Base-by-base conservation (phyloP, 2,797 vertebrate genomes). In the Darevskia mixta region DNA sequence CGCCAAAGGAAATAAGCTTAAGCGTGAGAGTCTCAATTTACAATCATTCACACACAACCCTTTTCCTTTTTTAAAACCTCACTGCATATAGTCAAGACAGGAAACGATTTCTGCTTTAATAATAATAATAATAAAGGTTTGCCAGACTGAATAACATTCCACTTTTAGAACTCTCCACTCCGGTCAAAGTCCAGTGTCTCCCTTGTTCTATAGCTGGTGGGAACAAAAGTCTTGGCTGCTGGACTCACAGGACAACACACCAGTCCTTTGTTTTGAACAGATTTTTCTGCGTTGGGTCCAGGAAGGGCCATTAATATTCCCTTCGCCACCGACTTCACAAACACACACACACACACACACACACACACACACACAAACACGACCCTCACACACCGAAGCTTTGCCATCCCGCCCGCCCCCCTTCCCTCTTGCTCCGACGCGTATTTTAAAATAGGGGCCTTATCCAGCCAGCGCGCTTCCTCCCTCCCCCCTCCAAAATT, bases 301-400 rank as follows among this genome's bases (percentile, higher is more conserved):
- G 85, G 29, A 80, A 77, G 29, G 75, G 55, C 29, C 58, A 18
- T 11, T 43, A 1, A 55, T 3, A 9, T 2, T 3, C 2, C 13
- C 17, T 0, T 0, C 25, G 20, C 69, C 69, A 8, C 69, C 69
- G 32, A 3, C n/a, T 32, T 72, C 15, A 32, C 2, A 32, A 11
- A 35, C 10, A 72, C 3, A 32, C 29, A 69, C n/a, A 13, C 29
- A 1, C 32, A 67, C 6, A 67, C 64, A 55, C 13, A 69, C n/a
- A 13, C 29, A 32, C 71, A 27, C 67, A 15, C 71, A 69, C n/a
- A 13, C 29, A 1, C 32, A 67, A 2, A 67, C 64, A 55, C 13
- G 49, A 55, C 49, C 49, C 64, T 27, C 3, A 27, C 18, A 67
- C 64, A 5, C 71, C n/a, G 15, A 18, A 35, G 13, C 71, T 10